Base-by-base conservation (phyloP, 2,797 vertebrate genomes). In the Danio aesculapii region DNA sequence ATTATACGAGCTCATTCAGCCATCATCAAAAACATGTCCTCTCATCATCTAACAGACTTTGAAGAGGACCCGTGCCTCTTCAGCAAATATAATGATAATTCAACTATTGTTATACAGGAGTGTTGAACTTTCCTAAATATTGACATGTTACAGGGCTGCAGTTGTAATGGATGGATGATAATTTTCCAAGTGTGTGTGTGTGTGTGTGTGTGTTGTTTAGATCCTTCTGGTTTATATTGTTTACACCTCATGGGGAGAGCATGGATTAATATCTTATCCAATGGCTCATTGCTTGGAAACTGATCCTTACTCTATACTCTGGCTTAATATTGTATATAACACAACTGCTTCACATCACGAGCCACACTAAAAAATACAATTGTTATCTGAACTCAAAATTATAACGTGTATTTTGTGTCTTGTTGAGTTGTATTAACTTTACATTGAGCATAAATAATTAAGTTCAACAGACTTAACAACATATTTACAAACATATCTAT, bases 211-310 rank as follows among this genome's bases (percentile, higher is more conserved):
- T n/a, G n/a, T n/a, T n/a, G n/a, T 72, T 84, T 75, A 76, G 30
- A 57, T 30, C 30, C 30, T 30, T n/a, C n/a, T n/a, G n/a, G n/a
- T n/a, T n/a, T 30, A 30, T 3, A 30, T 30, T 30, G 30, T 30
- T 1, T 30, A 30, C 30, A 53, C 70, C 43, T 74, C 21, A 47
- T 46, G 8, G 50, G 50, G 74, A 82, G 72, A 83, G 82, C 72
- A 73, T 80, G 73, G 75, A 82, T 62, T 49, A 82, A 76, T 83
- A 76, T 64, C 72, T 74, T 66, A 63, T 49, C 53, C 46, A 49
- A 75, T 73, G 66, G 76, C 71, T 70, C 61, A 74, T 71, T 74
- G 77, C 81, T 80, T 80, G 58, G 57, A 71, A 82, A 82, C 61
- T 62, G 71, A 77, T 77, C 57, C 19, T 78, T 72, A 30, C 30